Base-by-base conservation (phyloP, 1,140 invertebrate genomes). In the Heliconius nattereri region DNA sequence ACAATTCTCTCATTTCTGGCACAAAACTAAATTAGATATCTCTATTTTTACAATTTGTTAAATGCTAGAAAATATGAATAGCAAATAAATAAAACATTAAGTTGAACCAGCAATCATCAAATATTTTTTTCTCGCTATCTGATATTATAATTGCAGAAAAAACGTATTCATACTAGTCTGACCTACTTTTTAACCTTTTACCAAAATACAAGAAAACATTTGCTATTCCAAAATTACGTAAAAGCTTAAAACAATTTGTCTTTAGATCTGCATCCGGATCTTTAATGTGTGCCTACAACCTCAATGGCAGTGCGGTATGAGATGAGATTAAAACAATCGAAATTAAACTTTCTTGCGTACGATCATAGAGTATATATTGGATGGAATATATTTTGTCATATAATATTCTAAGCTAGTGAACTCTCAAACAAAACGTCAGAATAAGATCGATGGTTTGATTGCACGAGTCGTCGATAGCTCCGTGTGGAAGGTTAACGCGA, bases 191-290 rank as follows among this genome's bases (percentile, higher is more conserved):
- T 23, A 66, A 66, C 23, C 54, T 26, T 66, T 66, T 29, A 66
- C 60, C 60, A 66, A 66, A 66, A 26, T 13, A 66, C 60, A 66
- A 26, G 20, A 20, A 66, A 66, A 66, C 26, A 66, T 66, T 66
- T 66, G 26, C 60, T 29, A 16, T 66, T 66, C 23, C 9, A n/a
- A 29, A 29, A 66, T 66, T 66, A 66, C 60, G 23, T 66, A 66
- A 66, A 66, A 66, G 60, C 60, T 66, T 66, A 66, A 66, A 66
- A 66, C 60, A 66, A 66, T 66, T 26, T 66, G 60, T 29, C 60
- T 66, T 66, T 66, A 66, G 13, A 26, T 66, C 60, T 66, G 60
- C 60, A 66, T 66, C 60, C 60, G 60, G 60, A 16, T 66, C 60
- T 66, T 66, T 66, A 29, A 66, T 66, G 60, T 66, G 60, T 66